Percentiles rank a stretch among this genome's conserved stretches.
These are phyloP conservation scores for Chunga burmeisteri DNA, from an alignment of 2,113 vertebrate genomes.

Conservation along the genomic window DNA sequence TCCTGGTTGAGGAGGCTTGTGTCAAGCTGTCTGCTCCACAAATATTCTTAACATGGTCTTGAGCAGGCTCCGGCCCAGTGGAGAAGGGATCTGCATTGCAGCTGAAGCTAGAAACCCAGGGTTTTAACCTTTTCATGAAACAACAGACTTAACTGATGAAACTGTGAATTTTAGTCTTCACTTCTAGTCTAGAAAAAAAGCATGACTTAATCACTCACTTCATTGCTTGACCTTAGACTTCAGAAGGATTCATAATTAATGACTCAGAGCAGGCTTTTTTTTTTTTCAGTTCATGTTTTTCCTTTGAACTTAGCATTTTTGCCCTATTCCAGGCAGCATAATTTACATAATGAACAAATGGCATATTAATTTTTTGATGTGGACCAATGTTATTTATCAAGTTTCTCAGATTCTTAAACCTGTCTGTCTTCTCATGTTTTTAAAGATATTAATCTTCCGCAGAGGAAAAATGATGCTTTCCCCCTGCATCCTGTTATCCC, in stretches of 20 bases:
- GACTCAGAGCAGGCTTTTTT: not conserved
- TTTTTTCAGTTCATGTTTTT: not conserved
- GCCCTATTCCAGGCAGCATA: not conserved
- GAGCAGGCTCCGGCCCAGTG: not conserved
- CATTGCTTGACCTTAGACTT: not conserved
- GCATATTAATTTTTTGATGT: not conserved
- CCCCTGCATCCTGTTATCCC: not conserved
- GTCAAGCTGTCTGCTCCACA: not conserved
- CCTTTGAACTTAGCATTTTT: slow-evolving; percentile 17
- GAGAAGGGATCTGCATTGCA: not conserved
- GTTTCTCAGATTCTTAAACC: not conserved
- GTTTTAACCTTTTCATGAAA: not conserved
- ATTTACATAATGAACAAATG: slow-evolving; percentile 18
- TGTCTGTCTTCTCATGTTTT: not conserved
- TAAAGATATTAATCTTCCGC: not conserved
- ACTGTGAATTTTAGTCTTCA: not conserved
- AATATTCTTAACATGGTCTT: not conserved
- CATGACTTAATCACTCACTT: not conserved
- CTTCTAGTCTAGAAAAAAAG: not conserved
- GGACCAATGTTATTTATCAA: not conserved
- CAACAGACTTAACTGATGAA: not conserved
- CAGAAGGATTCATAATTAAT: slow-evolving; percentile 21
- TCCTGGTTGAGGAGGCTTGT: not conserved
- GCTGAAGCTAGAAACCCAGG: not conserved
- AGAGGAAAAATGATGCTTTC: not conserved